Evolutionary conservation across 2,113 vertebrate species (phyloP), one percentile per base, ranked within the genome.

Genomic region (Sinocyclocheilus anshuiensis): DNA sequence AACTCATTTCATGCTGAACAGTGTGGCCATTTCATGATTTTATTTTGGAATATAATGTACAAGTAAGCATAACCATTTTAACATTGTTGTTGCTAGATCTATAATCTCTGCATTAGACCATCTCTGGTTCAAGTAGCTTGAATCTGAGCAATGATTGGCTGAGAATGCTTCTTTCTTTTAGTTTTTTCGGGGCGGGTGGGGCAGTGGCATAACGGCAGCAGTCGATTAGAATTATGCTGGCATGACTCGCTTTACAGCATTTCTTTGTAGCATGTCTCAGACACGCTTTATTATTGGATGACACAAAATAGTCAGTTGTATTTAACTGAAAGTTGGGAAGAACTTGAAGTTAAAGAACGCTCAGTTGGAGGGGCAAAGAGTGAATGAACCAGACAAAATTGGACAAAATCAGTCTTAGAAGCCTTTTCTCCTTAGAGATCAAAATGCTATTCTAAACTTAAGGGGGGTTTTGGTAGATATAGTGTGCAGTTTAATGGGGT

Each of bases 111-210:
- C 11, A 36, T 65, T 24, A 81, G 36, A 71, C 81, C 65, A 82
- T 53, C 63, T 82, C 63, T 82, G 26, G 45, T 53, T 69, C 26
- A 69, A 13, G 6, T 33, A 53, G 39, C 26, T 24, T 71, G 48
- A 82, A 15, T 69, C 80, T 69, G 26, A 82, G 61, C 26, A 36
- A 53, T 74, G 77, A 74, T 72, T 86, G 65, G 77, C 84, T 74
- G 76, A 71, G 33, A 85, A 55, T 86, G 65, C 84, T 71, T 57
- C 20, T 16, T 53, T 85, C 16, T 85, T n/a, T n/a, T 6, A 61
- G 13, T 61, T 61, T 59, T 53, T 33, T 33, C 8, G n/a, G 53
- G 29, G 20, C 33, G 42, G 29, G 24, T 8, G 10, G 24, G 16
- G 20, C 15, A 63, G 45, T 42, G 29, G 45, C 15, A 53, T 6